Base-by-base conservation (phyloP, 2,113 vertebrate species). In the Leucoraja erinaceus region DNA sequence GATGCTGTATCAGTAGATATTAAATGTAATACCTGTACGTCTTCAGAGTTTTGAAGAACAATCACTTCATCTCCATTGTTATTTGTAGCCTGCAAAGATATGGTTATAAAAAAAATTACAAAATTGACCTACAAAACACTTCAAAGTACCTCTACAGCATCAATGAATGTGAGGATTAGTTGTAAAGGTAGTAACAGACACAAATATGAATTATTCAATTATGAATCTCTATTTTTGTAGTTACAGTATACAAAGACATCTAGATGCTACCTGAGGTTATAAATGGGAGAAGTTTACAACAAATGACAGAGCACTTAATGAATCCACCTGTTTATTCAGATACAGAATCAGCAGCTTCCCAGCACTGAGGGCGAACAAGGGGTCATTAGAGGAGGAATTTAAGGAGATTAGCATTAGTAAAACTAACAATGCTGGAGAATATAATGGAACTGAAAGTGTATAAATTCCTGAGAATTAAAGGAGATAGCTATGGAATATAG, bases 21-120 rank as follows among this genome's bases (percentile, higher is more conserved):
- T n/a, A 5, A 66, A 31, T 72, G 66, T 47, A 8, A 72, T 91
- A 91, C 88, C 88, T 91, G 88, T 91, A 47, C 20, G 22, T 91
- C 88, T 72, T 91, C 88, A 91, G 88, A 72, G 16, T 31, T 20
- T 47, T 91, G 38, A 91, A 91, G 66, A 91, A 91, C 33, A 70
- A 18, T 91, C 66, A 91, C 6, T 70, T 91, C 88, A 22, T 91
- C 68, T 91, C 47, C 88, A 91, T 91, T 70, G 33, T 72, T 91
- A 91, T 22, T 20, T 20, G 16, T 72, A 0, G 68, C 16, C 88
- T 91, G 88, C 66, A 91, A 72, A 91, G 61, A 91, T 63, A n/a
- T 63, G 56, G 61, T 72, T 38, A 33, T 72, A 20, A 91, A 91
- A 91, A 91, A 91, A 91, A 12, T 47, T 22, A 31, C n/a, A 47